Evolutionary conservation across 1,140 invertebrate genomes (phyloP).

Genomic region (Rhyacophila brunnea): DNA sequence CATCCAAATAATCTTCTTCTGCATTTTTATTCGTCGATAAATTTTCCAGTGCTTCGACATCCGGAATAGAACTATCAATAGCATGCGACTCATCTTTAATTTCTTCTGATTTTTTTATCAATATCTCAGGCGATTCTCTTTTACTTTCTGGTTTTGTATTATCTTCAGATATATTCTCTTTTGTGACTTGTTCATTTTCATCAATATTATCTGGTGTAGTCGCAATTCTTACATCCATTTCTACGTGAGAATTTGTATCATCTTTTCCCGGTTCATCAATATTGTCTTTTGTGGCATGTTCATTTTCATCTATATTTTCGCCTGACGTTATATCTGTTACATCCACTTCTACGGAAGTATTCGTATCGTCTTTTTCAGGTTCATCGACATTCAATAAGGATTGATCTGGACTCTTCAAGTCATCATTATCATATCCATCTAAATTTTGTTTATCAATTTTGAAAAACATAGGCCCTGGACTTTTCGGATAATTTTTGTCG

Average conservation of each 20-base stretch:
- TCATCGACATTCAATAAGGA: neutral
- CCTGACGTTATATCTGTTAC: neutral
- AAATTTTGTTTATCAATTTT: too few relatives aligned
- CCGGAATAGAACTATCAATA: neutral
- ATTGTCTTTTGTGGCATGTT: too few relatives aligned
- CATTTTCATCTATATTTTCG: too few relatives aligned
- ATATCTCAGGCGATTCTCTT: neutral
- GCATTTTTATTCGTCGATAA: too few relatives aligned
- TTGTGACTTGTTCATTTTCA: neutral
- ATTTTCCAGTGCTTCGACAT: too few relatives aligned
- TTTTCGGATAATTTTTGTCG: too few relatives aligned
- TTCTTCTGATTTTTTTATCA: neutral
- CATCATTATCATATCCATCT: too few relatives aligned
- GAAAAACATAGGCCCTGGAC: too few relatives aligned
- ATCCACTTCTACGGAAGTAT: neutral
- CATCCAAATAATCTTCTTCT: neutral
- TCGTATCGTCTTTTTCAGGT: neutral
- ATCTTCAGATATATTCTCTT: neutral
- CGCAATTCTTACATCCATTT: too few relatives aligned
- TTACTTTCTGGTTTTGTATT: neutral
- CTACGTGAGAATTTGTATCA: too few relatives aligned
- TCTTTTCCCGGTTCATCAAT: too few relatives aligned
- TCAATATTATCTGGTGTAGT: neutral
- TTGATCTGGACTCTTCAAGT: too few relatives aligned
- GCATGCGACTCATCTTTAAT: neutral